Percentiles rank a stretch among this genome's conserved stretches.
These are phyloP conservation scores for Patella ulyssiponensis DNA, from an alignment of 2,888 invertebrate species.

Conservation along the genomic window DNA sequence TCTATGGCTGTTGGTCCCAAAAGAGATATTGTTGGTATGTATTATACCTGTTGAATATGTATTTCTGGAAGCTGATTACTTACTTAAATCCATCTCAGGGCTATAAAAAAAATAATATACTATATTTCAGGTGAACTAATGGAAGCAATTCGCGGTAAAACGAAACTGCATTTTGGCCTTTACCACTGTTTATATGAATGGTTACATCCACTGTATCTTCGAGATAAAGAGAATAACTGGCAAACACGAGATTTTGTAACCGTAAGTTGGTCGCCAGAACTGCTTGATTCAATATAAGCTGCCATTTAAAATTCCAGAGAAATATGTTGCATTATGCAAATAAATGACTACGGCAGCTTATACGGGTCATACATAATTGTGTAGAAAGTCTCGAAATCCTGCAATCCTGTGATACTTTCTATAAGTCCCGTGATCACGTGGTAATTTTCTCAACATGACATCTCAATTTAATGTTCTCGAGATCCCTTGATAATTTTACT, in stretches of 20 bases:
- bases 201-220: conserved; percentile 72
- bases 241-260: conserved; percentile 78
- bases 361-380: no score
- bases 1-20: conserved; percentile 83
- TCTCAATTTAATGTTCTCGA: no score
- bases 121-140: conserved; percentile 57
- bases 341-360: no score
- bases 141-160: conserved; percentile 50
- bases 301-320: no score
- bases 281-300: no score
- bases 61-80: background rate
- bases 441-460: no score
- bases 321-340: no score
- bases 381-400: no score
- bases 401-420: no score
- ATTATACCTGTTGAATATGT: background rate
- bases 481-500: no score
- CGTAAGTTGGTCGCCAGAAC: conserved; percentile 37
- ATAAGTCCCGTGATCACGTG: no score
- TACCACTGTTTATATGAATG: conserved; percentile 73
- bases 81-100: no score
- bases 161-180: conserved; percentile 75
- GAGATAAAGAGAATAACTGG: conserved; percentile 75
- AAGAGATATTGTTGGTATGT: conserved; percentile 80
- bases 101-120: background rate